phyloP scores from a whole-genome alignment of 2,797 vertebrate species.

The Chelmon rostratus region DNA sequence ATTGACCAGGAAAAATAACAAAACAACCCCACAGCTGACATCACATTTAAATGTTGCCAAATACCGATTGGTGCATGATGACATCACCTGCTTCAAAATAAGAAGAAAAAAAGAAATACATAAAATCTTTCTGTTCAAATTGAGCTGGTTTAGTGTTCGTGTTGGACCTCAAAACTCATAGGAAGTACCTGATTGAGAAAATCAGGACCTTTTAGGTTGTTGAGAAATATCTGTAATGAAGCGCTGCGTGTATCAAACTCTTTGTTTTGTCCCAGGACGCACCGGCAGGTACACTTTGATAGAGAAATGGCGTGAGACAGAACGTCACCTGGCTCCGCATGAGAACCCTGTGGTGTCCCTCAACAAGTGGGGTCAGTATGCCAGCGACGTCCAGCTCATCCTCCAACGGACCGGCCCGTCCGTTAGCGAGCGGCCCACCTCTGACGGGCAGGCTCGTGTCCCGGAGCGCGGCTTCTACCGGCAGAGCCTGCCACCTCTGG shows the following conservation, averaged over 20 bases:
- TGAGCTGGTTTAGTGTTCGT: too few species aligned
- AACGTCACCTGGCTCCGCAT: conserved; percentile 93
- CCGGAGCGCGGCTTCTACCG: conserved; percentile 92
- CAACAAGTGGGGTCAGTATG: conserved; percentile 98
- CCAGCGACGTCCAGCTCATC: conserved; percentile 96
- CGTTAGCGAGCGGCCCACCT: conserved; percentile 91
- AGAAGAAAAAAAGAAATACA: neutral
- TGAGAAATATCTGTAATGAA: neutral
- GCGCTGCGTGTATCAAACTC: neutral
- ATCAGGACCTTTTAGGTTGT: neutral
- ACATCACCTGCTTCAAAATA: conserved; percentile 3
- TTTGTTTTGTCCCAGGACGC: conserved; percentile 84
- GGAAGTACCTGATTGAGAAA: neutral
- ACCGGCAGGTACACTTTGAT: conserved; percentile 96
- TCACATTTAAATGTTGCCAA: neutral
- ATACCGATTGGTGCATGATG: neutral
- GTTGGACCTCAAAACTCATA: neutral
- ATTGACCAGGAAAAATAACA: neutral
- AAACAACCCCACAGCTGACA: neutral
- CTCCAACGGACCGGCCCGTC: conserved; percentile 94
- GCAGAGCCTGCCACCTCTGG: conserved; percentile 94
- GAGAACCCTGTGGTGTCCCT: conserved; percentile 95
- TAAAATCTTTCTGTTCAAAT: too few species aligned
- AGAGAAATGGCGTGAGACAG: conserved; percentile 97
- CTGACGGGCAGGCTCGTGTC: conserved; percentile 87